Evolutionary conservation across 2,888 invertebrate genomes (phyloP), one percentile per base, ranked within the genome.

Genomic region (Agrilus cyanescens): DNA sequence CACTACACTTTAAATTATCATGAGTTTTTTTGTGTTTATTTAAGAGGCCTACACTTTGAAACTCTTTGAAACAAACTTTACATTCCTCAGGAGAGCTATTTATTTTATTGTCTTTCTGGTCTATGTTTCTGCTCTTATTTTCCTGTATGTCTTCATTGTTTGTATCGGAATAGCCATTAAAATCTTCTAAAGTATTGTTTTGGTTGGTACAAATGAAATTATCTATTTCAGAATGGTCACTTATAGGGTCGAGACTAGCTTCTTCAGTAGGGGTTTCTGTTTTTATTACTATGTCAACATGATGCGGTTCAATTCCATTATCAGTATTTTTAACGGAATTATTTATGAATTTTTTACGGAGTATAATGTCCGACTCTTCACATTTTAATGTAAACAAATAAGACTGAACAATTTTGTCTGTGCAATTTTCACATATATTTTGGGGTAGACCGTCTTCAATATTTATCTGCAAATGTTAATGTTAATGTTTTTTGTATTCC

Each of bases 361-460:
- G 50, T 4, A 57, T 51, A 37, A 50, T 54, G 53, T 73, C 71
- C 3, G 68, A 67, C 38, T 61, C 60, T 48, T 71, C 67, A 47
- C 70, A 71, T 53, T 67, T 62, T 43, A 62, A 55, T 51, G 71
- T 71, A 51, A 73, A 73, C 34, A 63, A 56, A 54, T 74, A 74
- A 8, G 73, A 61, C 6, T 68, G 61, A 42, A 73, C 62, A 12
- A 76, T 63, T 41, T 67, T 63, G 44, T 65, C 65, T 1, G 70
- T 66, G 58, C 80, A 81, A 6, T 66, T 61, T 47, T 63, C 53
- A 53, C 80, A 81, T 37, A 80, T 64, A 41, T 69, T 69, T 53
- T 77, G 74, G 1, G 80, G 78, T 41, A 80, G 57, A 32, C 73
- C 73, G 63, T 80, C 79, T 32, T 70, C 70, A 13, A 61, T 47